A percentile compares a stretch with the other conserved stretches of the same genome.
These are phyloP conservation scores for Notamacropus eugenii DNA, from an alignment of 2,797 vertebrate genomes.

Conservation along the genomic window DNA sequence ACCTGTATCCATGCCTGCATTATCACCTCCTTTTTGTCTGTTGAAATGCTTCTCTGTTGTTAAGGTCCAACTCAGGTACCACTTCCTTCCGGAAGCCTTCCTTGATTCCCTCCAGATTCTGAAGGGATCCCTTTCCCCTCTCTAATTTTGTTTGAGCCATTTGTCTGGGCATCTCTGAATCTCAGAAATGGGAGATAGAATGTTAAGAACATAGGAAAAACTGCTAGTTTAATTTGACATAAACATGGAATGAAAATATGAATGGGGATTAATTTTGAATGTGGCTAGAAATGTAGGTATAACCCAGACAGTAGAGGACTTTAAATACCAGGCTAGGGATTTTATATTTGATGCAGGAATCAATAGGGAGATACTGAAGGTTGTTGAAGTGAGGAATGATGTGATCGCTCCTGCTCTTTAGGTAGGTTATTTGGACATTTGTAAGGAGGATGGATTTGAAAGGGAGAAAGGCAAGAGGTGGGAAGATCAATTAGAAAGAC, in stretches of 20 bases:
- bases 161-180: neutral
- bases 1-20: neutral
- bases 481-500: neutral
- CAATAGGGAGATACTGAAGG: neutral
- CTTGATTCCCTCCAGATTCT: neutral
- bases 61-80: neutral
- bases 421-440: neutral
- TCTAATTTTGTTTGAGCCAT: neutral
- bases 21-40: neutral
- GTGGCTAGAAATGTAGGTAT: neutral
- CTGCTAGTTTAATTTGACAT: neutral
- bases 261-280: neutral
- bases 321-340: neutral
- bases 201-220: neutral
- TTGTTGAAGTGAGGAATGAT: neutral
- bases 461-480: neutral
- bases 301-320: neutral
- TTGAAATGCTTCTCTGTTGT: neutral
- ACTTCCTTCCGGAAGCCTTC: neutral
- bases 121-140: neutral
- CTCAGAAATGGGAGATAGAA: neutral
- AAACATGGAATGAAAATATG: neutral
- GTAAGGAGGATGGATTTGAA: neutral
- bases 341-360: neutral
- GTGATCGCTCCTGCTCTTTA: neutral